Conservation (phyloP, 2,797 vertebrate species). For the Parotocinclus haroldoi region DNA sequence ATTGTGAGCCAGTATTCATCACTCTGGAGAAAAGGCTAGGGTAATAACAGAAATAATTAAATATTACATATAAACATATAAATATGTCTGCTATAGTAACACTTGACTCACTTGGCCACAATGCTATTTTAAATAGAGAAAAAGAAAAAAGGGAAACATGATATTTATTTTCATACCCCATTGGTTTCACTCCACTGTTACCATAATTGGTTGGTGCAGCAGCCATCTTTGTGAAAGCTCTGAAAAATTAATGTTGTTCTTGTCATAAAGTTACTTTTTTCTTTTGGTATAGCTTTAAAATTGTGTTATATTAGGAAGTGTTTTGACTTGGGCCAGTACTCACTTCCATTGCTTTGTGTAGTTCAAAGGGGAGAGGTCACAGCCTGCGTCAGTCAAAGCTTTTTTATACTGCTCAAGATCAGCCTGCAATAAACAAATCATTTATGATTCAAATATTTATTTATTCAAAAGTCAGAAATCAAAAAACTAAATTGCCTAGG, state of each 20-base stretch:
- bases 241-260: slow-evolving; percentile 52
- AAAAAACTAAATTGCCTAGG: slow-evolving; percentile 8
- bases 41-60: no score
- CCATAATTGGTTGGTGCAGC: slow-evolving; percentile 87
- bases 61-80: no score
- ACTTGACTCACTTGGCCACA: no score
- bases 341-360: slow-evolving; percentile 99
- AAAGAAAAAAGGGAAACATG: slow-evolving; percentile 12
- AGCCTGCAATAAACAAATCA: slow-evolving; percentile 65
- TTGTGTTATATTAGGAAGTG: slow-evolving; percentile 23
- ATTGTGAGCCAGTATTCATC: slow-evolving; percentile 96
- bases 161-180: slow-evolving; percentile 79
- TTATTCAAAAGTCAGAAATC: slow-evolving; percentile 21
- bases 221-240: slow-evolving; percentile 96
- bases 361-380: slow-evolving; percentile 88
- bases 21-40: slow-evolving; percentile 90
- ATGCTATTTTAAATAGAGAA: background rate
- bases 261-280: slow-evolving; percentile 16
- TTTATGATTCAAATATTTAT: slow-evolving; percentile 3
- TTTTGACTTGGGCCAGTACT: slow-evolving; percentile 59
- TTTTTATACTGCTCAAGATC: slow-evolving; percentile 96
- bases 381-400: slow-evolving; percentile 83
- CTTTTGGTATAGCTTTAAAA: slow-evolving; percentile 27
- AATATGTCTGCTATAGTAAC: no score
- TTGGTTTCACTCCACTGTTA: slow-evolving; percentile 83